These are phyloP conservation scores for Rutilus rutilus DNA, from an alignment of 2,113 vertebrate genomes.

Conservation along the genomic window DNA sequence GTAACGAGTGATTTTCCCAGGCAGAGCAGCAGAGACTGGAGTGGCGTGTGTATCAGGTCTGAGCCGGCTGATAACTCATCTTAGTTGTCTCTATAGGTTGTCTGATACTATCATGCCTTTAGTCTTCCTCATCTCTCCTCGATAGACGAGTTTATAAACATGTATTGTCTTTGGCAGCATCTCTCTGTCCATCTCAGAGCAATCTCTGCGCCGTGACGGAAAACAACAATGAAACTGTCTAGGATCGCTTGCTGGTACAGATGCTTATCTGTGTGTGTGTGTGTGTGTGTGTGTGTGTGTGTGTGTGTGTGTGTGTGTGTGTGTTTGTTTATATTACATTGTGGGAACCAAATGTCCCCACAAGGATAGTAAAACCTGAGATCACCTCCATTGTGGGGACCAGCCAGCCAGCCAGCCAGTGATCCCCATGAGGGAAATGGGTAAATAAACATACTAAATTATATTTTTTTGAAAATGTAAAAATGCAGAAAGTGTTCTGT, in stretches of 20 bases:
- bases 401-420: no score
- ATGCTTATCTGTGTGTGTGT: conserved; percentile 58
- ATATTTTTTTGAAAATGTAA: no score
- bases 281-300: no score
- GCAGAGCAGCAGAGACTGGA: conserved; percentile 15
- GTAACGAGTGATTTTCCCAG: neutral
- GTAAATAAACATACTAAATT: no score
- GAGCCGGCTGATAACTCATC: conserved; percentile 63
- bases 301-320: no score
- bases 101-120: conserved; percentile 68
- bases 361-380: no score
- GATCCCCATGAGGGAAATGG: no score
- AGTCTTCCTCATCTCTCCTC: conserved; percentile 48
- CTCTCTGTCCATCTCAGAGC: conserved; percentile 61
- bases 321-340: no score
- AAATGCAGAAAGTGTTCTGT: no score
- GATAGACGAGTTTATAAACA: conserved; percentile 56
- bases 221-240: conserved; percentile 71
- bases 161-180: conserved; percentile 52
- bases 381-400: no score
- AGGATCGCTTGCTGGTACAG: conserved; percentile 58
- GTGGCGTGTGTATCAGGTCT: conserved; percentile 59
- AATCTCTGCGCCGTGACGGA: conserved; percentile 68
- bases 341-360: no score
- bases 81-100: conserved; percentile 62